Conservation (phyloP, 1,140 invertebrate species). For the Phenacoccus solenopsis region DNA sequence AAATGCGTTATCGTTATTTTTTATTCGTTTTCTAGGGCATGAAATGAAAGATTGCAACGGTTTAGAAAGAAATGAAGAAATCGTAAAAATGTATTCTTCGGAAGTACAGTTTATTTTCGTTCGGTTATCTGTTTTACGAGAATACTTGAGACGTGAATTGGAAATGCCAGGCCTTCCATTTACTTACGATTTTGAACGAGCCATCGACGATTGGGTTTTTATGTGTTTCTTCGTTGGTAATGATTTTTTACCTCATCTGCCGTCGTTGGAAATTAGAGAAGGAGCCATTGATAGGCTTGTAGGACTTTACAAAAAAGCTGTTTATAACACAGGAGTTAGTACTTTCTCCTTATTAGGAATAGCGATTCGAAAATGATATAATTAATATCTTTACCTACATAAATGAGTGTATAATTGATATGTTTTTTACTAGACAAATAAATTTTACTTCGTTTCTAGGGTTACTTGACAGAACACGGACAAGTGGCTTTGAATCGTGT, state of each 20-base stretch:
- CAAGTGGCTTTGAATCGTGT: slow-evolving; percentile 84
- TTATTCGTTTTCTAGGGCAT: slow-evolving; percentile 48
- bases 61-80: slow-evolving; percentile 28
- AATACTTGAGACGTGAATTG: slow-evolving; percentile 88
- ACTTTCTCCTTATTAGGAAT: not conserved
- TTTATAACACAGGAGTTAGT: slow-evolving; percentile 74
- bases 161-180: slow-evolving; percentile 90
- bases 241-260: slow-evolving; percentile 97
- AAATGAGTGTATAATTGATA: too few species aligned
- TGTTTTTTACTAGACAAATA: too few species aligned
- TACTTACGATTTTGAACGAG: slow-evolving; percentile 75
- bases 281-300: slow-evolving; percentile 93
- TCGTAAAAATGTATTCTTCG: slow-evolving; percentile 41
- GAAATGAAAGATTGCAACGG: slow-evolving; percentile 93
- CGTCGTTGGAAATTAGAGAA: slow-evolving; percentile 95
- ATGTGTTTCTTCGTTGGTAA: slow-evolving; percentile 99
- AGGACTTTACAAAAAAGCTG: slow-evolving; percentile 85
- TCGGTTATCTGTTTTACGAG: slow-evolving; percentile 78
- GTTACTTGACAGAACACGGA: slow-evolving; percentile 91
- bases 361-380: too few species aligned
- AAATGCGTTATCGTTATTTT: not conserved
- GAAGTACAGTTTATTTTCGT: slow-evolving; percentile 82
- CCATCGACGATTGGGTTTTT: slow-evolving; percentile 97
- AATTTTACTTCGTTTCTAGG: slow-evolving; percentile 42
- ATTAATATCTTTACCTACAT: too few species aligned